A percentile compares a stretch with the other conserved stretches of the same genome.
Evolutionary conservation across 2,888 invertebrate genomes (phyloP).

Genomic region (Taphrorychus bicolor): DNA sequence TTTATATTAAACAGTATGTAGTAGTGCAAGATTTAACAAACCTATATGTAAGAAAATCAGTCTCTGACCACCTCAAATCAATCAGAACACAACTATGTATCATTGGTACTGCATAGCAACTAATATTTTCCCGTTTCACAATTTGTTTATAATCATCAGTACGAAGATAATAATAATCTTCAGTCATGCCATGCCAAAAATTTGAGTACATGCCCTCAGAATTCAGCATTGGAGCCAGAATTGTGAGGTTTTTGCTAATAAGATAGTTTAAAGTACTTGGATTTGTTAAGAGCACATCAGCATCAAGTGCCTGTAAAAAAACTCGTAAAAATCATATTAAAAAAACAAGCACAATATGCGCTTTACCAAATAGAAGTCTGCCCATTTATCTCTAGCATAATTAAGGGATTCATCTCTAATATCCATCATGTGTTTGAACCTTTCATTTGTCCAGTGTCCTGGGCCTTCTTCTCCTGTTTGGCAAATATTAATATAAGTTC

Average conservation of each 20-base stretch:
- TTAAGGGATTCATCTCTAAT: conserved; percentile 79
- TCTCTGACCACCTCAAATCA: conserved; percentile 66
- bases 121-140: conserved; percentile 69
- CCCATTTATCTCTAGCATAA: conserved; percentile 80
- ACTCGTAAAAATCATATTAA: too few species aligned
- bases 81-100: conserved; percentile 88
- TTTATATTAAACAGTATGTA: not conserved
- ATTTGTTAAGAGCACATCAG: conserved; percentile 82
- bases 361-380: conserved; percentile 80
- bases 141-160: conserved; percentile 87
- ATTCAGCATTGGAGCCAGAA: conserved; percentile 85
- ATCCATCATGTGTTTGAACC: conserved; percentile 80
- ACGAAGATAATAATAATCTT: conserved; percentile 81
- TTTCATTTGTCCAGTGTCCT: conserved; percentile 77
- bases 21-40: too few species aligned
- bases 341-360: conserved; percentile 11
- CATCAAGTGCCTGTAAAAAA: conserved; percentile 77
- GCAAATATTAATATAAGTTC: not conserved
- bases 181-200: conserved; percentile 95
- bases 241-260: conserved; percentile 67
- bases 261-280: conserved; percentile 68
- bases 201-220: conserved; percentile 92
- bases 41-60: conserved; percentile 75
- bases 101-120: conserved; percentile 89
- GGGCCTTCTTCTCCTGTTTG: conserved; percentile 67